Evolutionary conservation across 2,113 vertebrate species (phyloP), one percentile per base, ranked within the genome.

Genomic region (Notiomystis cincta): DNA sequence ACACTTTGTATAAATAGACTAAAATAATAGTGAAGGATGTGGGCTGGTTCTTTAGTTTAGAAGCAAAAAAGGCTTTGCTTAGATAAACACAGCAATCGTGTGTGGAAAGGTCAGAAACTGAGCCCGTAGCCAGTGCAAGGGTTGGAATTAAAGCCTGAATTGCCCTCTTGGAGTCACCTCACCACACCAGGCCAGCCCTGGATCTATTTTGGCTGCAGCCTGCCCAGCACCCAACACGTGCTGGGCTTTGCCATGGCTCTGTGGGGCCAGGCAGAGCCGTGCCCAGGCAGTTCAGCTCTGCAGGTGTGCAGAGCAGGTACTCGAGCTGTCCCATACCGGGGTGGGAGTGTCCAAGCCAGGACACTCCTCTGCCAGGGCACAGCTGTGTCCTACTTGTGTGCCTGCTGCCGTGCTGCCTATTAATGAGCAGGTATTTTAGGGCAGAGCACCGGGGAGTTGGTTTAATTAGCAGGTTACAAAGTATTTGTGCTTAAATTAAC

Each of bases 401-500:
- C 57, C 88, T 24, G 48, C 95, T 87, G 93, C 97, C 95, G 94
- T 96, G 96, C 97, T 97, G 93, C 96, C 97, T 94, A 97, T 97
- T 97, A 98, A 98, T 94, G 98, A 98, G 97, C 94, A 93, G 96
- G 82, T 66, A 72, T 96, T 97, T 87, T 92, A 78, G 98, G 97
- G 98, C 98, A 97, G 89, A 96, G 97, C 97, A 73, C 97, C 30
- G 2, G 98, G 98, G 98, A 98, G 96, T 77, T 97, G 96, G 94
- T 96, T 98, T 98, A 97, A 98, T 98, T 98, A 98, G 98, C 98
- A 98, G 98, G 97, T 98, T 98, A 97, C 96, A 82, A 97, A 96
- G 96, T 97, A 77, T 91, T 95, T 90, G 93, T 96, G 90, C 94
- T 95, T 89, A 95, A 97, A 97, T 97, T 96, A 96, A 88, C 88